phyloP scores from a whole-genome alignment of 2,888 invertebrate species.

The Lithophane leautieri region DNA sequence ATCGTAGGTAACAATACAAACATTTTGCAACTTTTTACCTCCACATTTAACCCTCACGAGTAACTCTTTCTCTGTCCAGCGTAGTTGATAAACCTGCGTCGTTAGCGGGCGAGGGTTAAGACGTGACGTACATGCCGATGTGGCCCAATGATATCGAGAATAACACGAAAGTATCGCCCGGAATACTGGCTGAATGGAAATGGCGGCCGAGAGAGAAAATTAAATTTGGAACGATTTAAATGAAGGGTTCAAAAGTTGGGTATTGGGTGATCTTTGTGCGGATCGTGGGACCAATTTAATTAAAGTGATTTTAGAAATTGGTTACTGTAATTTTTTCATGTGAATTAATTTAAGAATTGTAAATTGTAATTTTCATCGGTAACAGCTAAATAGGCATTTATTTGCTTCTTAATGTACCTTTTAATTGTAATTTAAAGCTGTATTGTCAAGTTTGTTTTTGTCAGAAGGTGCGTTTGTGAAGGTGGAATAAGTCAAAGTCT shows the following conservation, averaged over 20 bases:
- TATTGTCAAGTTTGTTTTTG: not conserved
- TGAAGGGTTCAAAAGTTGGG: conserved; percentile 26
- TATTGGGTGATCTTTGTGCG: not conserved
- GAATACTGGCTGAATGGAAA: conserved; percentile 59
- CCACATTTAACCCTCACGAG: conserved; percentile 45
- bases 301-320: not conserved
- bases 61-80: conserved; percentile 60
- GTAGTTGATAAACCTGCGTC: conserved; percentile 69
- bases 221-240: conserved; percentile 48
- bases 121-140: conserved; percentile 71
- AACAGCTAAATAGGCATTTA: not conserved
- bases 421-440: not conserved
- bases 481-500: too few species aligned
- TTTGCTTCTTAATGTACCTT: not conserved
- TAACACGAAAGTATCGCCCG: conserved; percentile 57
- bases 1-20: conserved; percentile 3
- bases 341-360: not conserved
- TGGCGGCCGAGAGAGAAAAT: conserved; percentile 42
- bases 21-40: conserved; percentile 38
- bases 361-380: not conserved
- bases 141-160: conserved; percentile 60
- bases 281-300: not conserved
- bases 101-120: conserved; percentile 68
- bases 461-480: not conserved
- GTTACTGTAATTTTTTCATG: not conserved